Conservation (phyloP, 2,113 vertebrate species). For the Marmota flaviventris region DNA sequence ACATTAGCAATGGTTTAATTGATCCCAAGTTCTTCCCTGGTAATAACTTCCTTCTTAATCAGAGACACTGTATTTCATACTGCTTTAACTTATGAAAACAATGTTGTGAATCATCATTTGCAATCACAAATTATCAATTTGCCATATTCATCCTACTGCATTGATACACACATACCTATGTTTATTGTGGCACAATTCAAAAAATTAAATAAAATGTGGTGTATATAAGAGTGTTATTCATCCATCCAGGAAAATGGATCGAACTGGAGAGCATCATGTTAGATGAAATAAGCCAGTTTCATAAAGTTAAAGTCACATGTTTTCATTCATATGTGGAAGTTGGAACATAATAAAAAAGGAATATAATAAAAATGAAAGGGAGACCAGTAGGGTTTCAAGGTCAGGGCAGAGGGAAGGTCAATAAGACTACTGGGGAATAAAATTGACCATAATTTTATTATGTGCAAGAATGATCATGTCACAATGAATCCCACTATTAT, state of each 20-base stretch:
- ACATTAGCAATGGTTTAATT: neutral
- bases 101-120: neutral
- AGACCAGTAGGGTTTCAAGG: neutral
- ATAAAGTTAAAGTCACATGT: neutral
- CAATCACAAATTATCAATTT: neutral
- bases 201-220: neutral
- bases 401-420: neutral
- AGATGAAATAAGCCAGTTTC: neutral
- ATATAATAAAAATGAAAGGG: neutral
- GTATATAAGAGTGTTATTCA: neutral
- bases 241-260: neutral
- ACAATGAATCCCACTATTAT: neutral
- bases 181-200: neutral
- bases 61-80: fast-evolving
- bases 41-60: neutral
- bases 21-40: neutral
- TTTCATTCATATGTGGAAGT: neutral
- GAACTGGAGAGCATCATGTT: neutral
- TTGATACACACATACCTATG: neutral
- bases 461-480: neutral
- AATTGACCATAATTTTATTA: neutral
- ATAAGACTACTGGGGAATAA: neutral
- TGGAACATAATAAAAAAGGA: no score
- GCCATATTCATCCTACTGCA: neutral
- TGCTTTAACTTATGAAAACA: neutral